These are phyloP conservation scores for Cotesia glomerata DNA, from an alignment of 1,140 invertebrate species.

Conservation along the genomic window DNA sequence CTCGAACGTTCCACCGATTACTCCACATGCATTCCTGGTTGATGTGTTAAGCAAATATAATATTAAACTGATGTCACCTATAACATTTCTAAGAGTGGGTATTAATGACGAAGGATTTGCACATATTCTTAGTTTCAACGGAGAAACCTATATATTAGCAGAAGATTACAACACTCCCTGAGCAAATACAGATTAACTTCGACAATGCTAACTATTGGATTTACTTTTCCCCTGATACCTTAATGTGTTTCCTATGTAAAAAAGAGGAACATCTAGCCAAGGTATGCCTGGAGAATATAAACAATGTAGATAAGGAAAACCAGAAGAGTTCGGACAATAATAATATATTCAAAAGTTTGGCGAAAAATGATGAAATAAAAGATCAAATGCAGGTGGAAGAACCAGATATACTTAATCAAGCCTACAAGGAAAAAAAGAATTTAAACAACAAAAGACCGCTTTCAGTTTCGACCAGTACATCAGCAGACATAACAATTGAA, in stretches of 20 bases:
- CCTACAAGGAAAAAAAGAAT: no score
- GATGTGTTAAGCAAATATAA: background rate
- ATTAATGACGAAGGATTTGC: no score
- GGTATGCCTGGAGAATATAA: background rate
- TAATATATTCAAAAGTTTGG: background rate
- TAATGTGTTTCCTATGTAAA: background rate
- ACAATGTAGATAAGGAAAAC: background rate
- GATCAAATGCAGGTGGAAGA: no score
- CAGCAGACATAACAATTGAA: no score
- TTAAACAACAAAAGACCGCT: no score
- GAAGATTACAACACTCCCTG: background rate
- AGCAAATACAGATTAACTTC: background rate
- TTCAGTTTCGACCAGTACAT: no score
- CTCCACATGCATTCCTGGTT: background rate
- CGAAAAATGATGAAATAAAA: no score
- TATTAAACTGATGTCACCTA: no score
- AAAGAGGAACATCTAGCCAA: background rate
- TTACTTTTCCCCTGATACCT: background rate
- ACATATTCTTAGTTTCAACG: background rate
- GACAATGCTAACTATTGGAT: background rate
- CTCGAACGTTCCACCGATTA: conserved; percentile 44
- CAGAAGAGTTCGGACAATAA: background rate
- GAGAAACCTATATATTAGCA: background rate
- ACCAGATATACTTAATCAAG: no score
- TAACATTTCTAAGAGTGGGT: no score